Base-by-base conservation (phyloP, 2,888 invertebrate genomes). In the Drosophila leonis region DNA sequence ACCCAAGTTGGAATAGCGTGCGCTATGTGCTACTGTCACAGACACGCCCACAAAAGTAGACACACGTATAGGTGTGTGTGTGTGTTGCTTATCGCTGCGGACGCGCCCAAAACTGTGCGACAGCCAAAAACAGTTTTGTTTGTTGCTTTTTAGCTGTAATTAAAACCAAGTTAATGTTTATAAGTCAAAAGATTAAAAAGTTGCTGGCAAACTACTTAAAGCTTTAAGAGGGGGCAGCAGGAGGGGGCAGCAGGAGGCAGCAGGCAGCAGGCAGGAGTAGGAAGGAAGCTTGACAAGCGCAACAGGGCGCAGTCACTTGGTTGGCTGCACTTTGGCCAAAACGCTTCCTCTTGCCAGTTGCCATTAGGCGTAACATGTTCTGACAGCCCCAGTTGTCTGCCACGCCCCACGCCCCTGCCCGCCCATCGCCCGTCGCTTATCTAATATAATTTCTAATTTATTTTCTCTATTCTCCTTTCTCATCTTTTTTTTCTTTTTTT, bases 101-200 rank as follows among this genome's bases (percentile, higher is more conserved):
- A 71, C 85, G 79, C 67, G 66, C 79, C 85, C 72, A 71, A 71
- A 33, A 71, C 61, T 73, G 71, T 75, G 56, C 49, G 62, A n/a
- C 61, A 48, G 65, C 55, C 75, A 62, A 67, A 73, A 70, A 59
- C 61, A 59, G 66, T 56, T 65, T 67, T 74, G 60, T 55, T 65
- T 74, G 66, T 56, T 73, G 49, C 54, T 62, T 64, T 68, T 77
- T 48, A 41, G 72, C 54, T 82, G 82, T 91, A 92, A 92, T 91
- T 92, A 92, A 90, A 92, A 91, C 85, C 89, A 83, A 88, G 84
- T 85, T 90, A 91, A 92, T 91, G 92, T 86, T 85, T 83, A 75
- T 85, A 83, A 81, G 55, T 84, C 88, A 80, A 79, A 77, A 84
- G 90, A 91, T 90, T 88, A 90, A 67, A 72, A 80, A 72, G 83